A percentile compares a stretch with the other conserved stretches of the same genome.
These are phyloP conservation scores for Pediacus dermestoides DNA, from an alignment of 2,888 invertebrate genomes.

Conservation along the genomic window DNA sequence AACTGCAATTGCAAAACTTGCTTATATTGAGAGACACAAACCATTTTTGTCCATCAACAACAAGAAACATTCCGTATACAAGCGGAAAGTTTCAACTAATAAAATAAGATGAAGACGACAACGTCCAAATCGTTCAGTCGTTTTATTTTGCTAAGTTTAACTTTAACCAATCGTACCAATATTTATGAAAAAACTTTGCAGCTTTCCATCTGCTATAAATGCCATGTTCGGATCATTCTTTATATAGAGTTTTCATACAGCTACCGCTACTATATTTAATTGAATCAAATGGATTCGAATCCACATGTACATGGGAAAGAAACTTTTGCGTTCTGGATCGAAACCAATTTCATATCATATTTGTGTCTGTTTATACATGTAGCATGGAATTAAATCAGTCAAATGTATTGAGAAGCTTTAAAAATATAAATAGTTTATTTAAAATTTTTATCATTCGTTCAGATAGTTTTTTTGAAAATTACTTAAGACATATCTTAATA, in stretches of 20 bases:
- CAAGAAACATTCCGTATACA: too few species aligned
- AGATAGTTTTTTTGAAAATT: too few species aligned
- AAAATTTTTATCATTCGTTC: too few species aligned
- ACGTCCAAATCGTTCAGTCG: slow-evolving; percentile 15
- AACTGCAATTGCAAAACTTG: slow-evolving; percentile 29
- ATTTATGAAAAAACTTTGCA: slow-evolving; percentile 5
- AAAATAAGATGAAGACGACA: slow-evolving; percentile 21
- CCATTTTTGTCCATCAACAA: too few species aligned
- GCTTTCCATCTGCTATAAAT: slow-evolving; percentile 7
- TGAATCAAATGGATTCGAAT: slow-evolving; percentile 5
- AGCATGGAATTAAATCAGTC: too few species aligned
- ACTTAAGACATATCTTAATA: too few species aligned
- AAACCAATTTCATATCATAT: too few species aligned
- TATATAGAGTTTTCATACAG: not conserved
- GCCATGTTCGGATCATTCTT: slow-evolving; percentile 4
- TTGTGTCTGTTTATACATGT: too few species aligned
- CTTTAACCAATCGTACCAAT: not conserved
- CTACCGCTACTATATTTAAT: slow-evolving; percentile 6
- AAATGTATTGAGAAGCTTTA: too few species aligned
- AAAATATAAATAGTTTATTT: too few species aligned
- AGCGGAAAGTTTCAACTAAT: slow-evolving; percentile 4
- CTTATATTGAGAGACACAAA: slow-evolving; percentile 32
- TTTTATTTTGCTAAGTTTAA: slow-evolving; percentile 3
- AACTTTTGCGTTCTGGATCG: too few species aligned
- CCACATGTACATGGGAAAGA: too few species aligned